Evolutionary conservation across 2,888 invertebrate species (phyloP).

Genomic region (Temnothorax unifasciatus): DNA sequence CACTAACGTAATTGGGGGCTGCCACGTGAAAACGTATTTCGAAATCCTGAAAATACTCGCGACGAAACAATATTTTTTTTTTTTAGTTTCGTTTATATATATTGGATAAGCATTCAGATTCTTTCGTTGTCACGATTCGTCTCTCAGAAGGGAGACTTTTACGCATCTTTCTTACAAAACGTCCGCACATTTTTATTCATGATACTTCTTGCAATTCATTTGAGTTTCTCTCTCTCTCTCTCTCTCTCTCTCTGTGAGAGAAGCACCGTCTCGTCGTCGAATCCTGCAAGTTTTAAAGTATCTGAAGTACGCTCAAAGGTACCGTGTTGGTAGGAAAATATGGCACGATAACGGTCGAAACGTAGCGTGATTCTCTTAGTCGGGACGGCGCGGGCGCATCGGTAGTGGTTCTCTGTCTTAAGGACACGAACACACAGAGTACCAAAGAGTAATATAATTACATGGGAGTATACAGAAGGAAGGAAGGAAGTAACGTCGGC

Average conservation of each 20-base stretch:
- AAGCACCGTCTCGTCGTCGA: neutral
- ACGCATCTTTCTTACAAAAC: neutral
- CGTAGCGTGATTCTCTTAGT: constrained; percentile 68
- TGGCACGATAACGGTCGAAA: constrained; percentile 63
- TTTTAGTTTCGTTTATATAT: neutral
- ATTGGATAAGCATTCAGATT: neutral
- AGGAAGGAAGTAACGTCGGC: constrained; percentile 66
- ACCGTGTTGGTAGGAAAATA: constrained; percentile 52
- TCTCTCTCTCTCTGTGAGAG: neutral
- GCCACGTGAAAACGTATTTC: neutral
- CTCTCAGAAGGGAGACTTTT: neutral
- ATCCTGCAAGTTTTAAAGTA: constrained; percentile 42
- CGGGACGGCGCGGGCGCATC: neutral
- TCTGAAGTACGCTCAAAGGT: constrained; percentile 31
- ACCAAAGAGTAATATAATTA: constrained; percentile 78
- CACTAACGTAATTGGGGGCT: neutral
- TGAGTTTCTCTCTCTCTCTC: neutral
- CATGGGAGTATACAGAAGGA: constrained; percentile 62
- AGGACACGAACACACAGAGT: constrained; percentile 62
- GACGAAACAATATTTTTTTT: neutral
- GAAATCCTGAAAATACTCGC: neutral
- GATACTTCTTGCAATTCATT: constrained; percentile 52
- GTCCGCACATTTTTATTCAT: neutral
- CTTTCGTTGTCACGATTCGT: neutral
- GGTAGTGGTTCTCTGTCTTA: constrained; percentile 60